Conservation (phyloP, 2,888 invertebrate genomes). For the Physocephala rufipes region DNA sequence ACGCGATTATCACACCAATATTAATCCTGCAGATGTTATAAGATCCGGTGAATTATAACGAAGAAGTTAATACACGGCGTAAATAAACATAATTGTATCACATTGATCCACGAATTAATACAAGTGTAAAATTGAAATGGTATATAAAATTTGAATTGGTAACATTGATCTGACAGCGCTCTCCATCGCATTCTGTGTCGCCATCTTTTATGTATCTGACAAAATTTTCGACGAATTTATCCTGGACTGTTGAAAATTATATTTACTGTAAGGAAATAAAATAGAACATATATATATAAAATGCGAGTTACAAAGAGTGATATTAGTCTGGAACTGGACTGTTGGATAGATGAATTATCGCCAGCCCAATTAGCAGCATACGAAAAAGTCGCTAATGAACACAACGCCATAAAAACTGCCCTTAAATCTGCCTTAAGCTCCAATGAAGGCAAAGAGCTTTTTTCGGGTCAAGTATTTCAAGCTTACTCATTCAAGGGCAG, state of each 20-base stretch:
- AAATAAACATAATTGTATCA: too few relatives aligned
- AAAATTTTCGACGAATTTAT: not conserved
- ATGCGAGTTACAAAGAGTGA: slow-evolving; percentile 60
- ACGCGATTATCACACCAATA: too few relatives aligned
- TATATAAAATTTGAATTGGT: not conserved
- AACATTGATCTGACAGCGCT: slow-evolving; percentile 2
- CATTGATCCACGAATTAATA: too few relatives aligned
- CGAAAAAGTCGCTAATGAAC: slow-evolving; percentile 74
- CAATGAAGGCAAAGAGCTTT: slow-evolving; percentile 73
- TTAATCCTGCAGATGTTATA: too few relatives aligned
- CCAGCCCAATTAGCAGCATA: slow-evolving; percentile 73
- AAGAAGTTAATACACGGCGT: too few relatives aligned
- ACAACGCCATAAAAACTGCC: slow-evolving; percentile 72
- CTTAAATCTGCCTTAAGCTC: slow-evolving; percentile 66
- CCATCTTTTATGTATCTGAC: slow-evolving; percentile 28
- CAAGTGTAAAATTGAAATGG: too few relatives aligned
- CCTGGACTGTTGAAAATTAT: slow-evolving; percentile 1
- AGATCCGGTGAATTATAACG: too few relatives aligned
- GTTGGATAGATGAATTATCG: slow-evolving; percentile 77
- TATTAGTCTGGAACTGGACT: slow-evolving; percentile 72
- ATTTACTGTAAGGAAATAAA: not conserved
- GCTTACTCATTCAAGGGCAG: slow-evolving; percentile 72
- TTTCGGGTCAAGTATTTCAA: slow-evolving; percentile 73
- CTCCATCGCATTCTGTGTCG: slow-evolving; percentile 6
- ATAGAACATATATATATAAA: slow-evolving; percentile 32